Evolutionary conservation across 2,797 vertebrate species (phyloP).

Genomic region (Bovichtus variegatus): DNA sequence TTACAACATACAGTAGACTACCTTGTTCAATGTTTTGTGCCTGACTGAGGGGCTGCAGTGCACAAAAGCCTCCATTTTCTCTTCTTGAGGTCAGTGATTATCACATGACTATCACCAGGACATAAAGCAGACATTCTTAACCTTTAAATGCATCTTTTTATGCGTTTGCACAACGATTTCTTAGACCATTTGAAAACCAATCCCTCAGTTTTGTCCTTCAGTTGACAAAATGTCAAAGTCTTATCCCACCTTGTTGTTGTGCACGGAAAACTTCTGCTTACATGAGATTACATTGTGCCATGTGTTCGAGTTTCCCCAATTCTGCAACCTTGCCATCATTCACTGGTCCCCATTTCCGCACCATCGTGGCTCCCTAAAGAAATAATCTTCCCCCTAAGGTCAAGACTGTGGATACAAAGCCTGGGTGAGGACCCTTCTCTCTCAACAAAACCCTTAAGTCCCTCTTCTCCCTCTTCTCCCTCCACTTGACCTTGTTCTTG

Average conservation of each 20-base stretch:
- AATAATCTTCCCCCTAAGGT: constrained; percentile 5
- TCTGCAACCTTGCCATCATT: neutral
- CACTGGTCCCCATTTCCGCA: neutral
- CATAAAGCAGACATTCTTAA: neutral
- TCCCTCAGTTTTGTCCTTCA: neutral
- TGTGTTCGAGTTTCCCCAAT: neutral
- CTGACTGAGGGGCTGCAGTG: neutral
- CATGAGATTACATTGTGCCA: neutral
- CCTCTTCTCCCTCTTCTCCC: neutral
- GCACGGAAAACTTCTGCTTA: neutral
- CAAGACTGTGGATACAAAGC: neutral
- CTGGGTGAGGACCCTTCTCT: neutral
- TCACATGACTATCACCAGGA: neutral
- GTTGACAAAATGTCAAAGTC: neutral
- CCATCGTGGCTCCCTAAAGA: neutral
- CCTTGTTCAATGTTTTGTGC: constrained; percentile 1
- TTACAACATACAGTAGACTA: neutral
- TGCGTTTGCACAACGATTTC: neutral
- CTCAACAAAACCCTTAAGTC: neutral
- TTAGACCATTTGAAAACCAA: neutral
- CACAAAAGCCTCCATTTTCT: neutral
- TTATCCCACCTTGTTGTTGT: neutral
- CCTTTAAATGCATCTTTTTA: neutral
- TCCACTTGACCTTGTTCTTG: neutral
- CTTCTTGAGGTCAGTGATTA: neutral